Conservation (phyloP, 1,140 invertebrate species). For the Neodiprion virginianus region DNA sequence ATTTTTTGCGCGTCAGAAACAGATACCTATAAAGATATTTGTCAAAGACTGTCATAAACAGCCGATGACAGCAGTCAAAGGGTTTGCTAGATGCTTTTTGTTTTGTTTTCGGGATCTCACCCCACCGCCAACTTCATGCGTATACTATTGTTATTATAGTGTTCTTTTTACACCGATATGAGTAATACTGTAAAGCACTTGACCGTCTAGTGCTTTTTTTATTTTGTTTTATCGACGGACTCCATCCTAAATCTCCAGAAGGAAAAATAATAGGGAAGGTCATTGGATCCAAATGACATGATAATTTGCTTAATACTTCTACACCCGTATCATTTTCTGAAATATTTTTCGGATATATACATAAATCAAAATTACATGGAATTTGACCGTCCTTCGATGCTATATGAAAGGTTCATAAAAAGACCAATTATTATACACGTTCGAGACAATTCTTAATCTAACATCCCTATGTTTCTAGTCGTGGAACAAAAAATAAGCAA, state of each 20-base stretch:
- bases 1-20: too few species aligned
- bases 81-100: too few species aligned
- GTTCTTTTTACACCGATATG: not conserved
- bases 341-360: slow-evolving; percentile 17
- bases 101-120: too few species aligned
- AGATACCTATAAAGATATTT: too few species aligned
- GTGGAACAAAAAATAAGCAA: slow-evolving; percentile 18
- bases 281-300: slow-evolving; percentile 21
- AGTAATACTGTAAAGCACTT: slow-evolving; percentile 20
- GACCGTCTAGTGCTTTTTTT: slow-evolving; percentile 16
- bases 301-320: slow-evolving; percentile 15
- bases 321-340: not conserved
- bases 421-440: slow-evolving; percentile 13
- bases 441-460: slow-evolving; percentile 15
- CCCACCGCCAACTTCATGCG: too few species aligned
- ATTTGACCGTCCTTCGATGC: slow-evolving; percentile 17
- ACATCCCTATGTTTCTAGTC: slow-evolving; percentile 16
- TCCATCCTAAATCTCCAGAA: slow-evolving; percentile 15
- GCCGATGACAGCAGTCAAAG: too few species aligned
- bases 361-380: slow-evolving; percentile 15
- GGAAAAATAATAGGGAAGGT: slow-evolving; percentile 21
- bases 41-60: too few species aligned
- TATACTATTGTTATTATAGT: too few species aligned
- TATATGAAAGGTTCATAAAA: slow-evolving; percentile 17
- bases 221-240: slow-evolving; percentile 19